Evolutionary conservation across 1,140 invertebrate species (phyloP).

Genomic region (Neocloeon triangulifer): DNA sequence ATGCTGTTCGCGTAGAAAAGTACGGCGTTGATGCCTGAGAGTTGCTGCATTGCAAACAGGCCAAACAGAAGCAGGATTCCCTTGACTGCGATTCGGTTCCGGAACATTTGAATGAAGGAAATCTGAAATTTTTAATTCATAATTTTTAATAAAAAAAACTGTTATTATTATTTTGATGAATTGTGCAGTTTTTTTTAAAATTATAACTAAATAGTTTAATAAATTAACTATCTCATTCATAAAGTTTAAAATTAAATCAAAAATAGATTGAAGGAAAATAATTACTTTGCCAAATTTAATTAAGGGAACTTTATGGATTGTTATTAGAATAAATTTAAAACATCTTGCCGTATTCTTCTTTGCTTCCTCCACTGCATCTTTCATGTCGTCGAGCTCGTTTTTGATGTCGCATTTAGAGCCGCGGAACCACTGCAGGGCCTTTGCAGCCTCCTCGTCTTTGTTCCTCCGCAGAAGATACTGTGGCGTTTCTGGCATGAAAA

Average conservation of each 20-base stretch:
- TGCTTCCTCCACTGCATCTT: background rate
- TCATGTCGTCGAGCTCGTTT: background rate
- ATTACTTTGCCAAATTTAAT: too few species aligned
- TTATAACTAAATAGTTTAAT: too few species aligned
- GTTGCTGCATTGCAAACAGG: constrained; percentile 33
- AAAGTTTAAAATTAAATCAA: too few species aligned
- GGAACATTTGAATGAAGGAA: constrained; percentile 19
- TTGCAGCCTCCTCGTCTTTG: constrained; percentile 15
- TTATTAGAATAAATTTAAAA: too few species aligned
- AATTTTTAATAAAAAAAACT: too few species aligned
- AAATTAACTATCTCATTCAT: too few species aligned
- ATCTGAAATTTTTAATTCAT: too few species aligned
- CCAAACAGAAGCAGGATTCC: constrained; percentile 19
- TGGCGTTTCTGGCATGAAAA: constrained; percentile 16
- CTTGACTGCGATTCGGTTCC: constrained; percentile 20
- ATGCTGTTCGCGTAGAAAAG: constrained; percentile 44
- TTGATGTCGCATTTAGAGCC: constrained; percentile 7
- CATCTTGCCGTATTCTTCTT: too few species aligned
- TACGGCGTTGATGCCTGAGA: constrained; percentile 39
- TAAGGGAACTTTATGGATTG: too few species aligned
- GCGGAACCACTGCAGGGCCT: constrained; percentile 7
- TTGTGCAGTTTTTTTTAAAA: too few species aligned
- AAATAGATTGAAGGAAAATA: too few species aligned
- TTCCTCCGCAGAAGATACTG: constrained; percentile 14
- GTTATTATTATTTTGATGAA: too few species aligned